Percentiles rank a stretch among this genome's conserved stretches.
phyloP scores from a whole-genome alignment of 2,113 vertebrate genomes.

The Limanda limanda region DNA sequence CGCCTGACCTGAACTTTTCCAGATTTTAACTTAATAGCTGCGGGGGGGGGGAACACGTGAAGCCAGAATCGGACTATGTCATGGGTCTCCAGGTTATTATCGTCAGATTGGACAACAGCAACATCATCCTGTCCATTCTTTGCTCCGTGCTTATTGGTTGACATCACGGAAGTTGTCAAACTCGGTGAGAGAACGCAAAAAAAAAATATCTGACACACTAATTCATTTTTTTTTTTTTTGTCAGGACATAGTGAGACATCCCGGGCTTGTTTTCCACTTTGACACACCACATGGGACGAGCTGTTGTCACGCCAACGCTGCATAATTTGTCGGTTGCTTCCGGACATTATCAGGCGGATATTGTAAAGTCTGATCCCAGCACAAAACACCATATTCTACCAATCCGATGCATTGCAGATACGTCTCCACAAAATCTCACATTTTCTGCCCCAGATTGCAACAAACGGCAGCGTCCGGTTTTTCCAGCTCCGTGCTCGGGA shows the following conservation, averaged over 20 bases:
- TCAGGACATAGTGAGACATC: neutral
- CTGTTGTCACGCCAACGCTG: neutral
- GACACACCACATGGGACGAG: neutral
- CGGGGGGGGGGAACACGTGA: neutral
- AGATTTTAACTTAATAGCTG: no score
- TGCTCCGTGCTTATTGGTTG: neutral
- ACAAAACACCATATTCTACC: neutral
- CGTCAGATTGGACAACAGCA: no score
- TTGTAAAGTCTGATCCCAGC: neutral
- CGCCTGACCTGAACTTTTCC: neutral
- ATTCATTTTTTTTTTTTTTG: neutral
- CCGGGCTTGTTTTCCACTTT: neutral
- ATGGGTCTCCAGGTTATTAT: no score
- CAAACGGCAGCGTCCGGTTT: neutral
- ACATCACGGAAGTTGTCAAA: neutral
- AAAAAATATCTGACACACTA: neutral
- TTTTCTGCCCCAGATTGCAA: neutral
- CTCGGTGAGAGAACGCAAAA: neutral
- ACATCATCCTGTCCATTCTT: neutral
- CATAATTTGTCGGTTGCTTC: neutral
- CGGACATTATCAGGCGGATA: no score
- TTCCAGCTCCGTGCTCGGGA: neutral
- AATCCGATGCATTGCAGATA: neutral
- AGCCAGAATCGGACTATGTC: neutral
- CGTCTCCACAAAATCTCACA: neutral